A percentile compares a stretch with the other conserved stretches of the same genome.
These are phyloP conservation scores for Pseudococcus viburni DNA, from an alignment of 2,888 invertebrate species.

Conservation along the genomic window DNA sequence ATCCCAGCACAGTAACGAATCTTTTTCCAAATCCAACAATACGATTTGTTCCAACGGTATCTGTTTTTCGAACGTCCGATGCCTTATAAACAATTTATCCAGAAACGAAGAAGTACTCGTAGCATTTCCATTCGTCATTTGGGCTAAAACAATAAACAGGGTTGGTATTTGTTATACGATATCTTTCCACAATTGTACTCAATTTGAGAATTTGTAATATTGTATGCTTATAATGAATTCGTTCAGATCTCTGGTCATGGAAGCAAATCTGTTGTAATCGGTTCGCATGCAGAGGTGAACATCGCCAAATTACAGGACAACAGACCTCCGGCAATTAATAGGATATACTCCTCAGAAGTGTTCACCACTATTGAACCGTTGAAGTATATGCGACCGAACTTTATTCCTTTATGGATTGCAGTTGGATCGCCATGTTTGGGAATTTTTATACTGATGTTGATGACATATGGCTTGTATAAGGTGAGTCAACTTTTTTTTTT, in stretches of 20 bases:
- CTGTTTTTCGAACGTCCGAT: too few species aligned
- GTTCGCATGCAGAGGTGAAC: constrained; percentile 82
- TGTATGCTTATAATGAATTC: not conserved
- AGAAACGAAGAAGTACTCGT: too few species aligned
- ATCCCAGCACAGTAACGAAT: too few species aligned
- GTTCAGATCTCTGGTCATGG: not conserved
- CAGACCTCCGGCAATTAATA: constrained; percentile 76
- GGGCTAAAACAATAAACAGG: too few species aligned
- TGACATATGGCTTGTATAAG: constrained; percentile 86
- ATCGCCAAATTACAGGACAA: constrained; percentile 83
- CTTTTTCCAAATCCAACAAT: too few species aligned
- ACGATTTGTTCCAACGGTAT: too few species aligned
- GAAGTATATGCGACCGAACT: constrained; percentile 78
- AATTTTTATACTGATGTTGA: constrained; percentile 82
- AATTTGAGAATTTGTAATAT: too few species aligned
- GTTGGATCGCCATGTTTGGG: constrained; percentile 87
- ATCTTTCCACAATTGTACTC: too few species aligned
- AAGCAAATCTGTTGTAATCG: constrained; percentile 78
- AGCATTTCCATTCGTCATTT: too few species aligned
- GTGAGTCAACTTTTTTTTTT: constrained; percentile 72
- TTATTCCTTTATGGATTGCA: constrained; percentile 89
- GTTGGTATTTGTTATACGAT: too few species aligned
- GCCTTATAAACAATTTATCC: too few species aligned
- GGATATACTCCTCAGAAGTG: constrained; percentile 79
- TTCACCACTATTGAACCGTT: constrained; percentile 80